phyloP scores from a whole-genome alignment of 2,797 vertebrate genomes.

The Amazonetta brasiliensis region DNA sequence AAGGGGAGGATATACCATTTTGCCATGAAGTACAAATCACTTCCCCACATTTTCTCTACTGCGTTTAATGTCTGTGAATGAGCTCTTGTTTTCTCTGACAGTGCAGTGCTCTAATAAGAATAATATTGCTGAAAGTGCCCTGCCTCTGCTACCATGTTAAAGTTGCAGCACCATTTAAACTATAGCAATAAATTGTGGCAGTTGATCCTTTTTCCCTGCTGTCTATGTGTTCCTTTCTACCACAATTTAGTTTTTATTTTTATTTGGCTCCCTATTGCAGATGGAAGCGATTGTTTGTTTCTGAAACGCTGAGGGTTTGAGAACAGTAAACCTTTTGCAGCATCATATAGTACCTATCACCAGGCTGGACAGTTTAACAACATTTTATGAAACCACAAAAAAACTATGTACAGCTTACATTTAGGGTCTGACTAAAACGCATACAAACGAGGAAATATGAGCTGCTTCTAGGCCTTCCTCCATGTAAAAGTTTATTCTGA shows the following conservation, averaged over 20 bases:
- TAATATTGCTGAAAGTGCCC: constrained; percentile 37
- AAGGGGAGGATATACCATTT: constrained; percentile 54
- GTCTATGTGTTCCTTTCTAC: constrained; percentile 12
- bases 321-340: constrained; percentile 43
- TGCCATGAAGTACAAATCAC: constrained; percentile 53
- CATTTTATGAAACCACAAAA: constrained; percentile 57
- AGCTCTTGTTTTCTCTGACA: constrained; percentile 53
- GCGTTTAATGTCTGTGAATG: constrained; percentile 47
- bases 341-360: constrained; percentile 41
- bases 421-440: constrained; percentile 40
- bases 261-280: constrained; percentile 39
- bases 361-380: constrained; percentile 42
- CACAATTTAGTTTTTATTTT: constrained; percentile 58
- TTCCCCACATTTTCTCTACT: not conserved
- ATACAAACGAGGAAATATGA: constrained; percentile 49
- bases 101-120: constrained; percentile 50
- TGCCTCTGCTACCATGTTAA: constrained; percentile 18
- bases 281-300: constrained; percentile 57
- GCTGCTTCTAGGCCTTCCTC: constrained; percentile 30
- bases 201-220: constrained; percentile 19
- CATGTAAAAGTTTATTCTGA: constrained; percentile 33
- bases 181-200: constrained; percentile 49
- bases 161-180: constrained; percentile 34
- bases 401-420: constrained; percentile 5
- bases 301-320: not conserved